Conservation (phyloP, 2,113 vertebrate genomes). For the Phoxinus phoxinus region DNA sequence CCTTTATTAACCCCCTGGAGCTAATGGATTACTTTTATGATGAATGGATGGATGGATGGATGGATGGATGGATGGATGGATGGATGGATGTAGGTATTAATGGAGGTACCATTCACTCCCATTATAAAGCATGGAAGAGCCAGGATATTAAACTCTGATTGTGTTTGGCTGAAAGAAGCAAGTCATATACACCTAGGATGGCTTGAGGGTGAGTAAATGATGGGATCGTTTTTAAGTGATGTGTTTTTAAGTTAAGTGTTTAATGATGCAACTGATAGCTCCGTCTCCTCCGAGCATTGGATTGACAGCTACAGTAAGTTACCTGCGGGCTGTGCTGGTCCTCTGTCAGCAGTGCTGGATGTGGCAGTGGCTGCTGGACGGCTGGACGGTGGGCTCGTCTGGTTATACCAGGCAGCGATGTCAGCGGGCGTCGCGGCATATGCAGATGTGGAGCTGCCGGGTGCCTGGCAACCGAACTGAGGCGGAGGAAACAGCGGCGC, state of each 20-base stretch:
- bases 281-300: not conserved
- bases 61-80: no score
- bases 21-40: no score
- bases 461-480: conserved; percentile 25
- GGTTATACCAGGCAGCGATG: conserved; percentile 59
- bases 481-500: conserved; percentile 66
- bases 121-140: no score
- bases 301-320: not conserved
- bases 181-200: no score
- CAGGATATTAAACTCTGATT: no score
- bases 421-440: conserved; percentile 50
- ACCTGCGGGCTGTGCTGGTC: conserved; percentile 27
- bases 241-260: not conserved
- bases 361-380: conserved; percentile 4
- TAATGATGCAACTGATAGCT: not conserved
- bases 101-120: no score
- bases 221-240: no score
- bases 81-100: no score
- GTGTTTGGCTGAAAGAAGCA: no score
- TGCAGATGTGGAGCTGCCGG: conserved; percentile 61
- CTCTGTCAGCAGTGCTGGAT: conserved; percentile 43
- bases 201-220: no score
- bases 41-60: no score
- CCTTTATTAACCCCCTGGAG: no score
- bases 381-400: conserved; percentile 35